Conservation (phyloP, 2,113 vertebrate species). For the Tricholaema leucomelas region DNA sequence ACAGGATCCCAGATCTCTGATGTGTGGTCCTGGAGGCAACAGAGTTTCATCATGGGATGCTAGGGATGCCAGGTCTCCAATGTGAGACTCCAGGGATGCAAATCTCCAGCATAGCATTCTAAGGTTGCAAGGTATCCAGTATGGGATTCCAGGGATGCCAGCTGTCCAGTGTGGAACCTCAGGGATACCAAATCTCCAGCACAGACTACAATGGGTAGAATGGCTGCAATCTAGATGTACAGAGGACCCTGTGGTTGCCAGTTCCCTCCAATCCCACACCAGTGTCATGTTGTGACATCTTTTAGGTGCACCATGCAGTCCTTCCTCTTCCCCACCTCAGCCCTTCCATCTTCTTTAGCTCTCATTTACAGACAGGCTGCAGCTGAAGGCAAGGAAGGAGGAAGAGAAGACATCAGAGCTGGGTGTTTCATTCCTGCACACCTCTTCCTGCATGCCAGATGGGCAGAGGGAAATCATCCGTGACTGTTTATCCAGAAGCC, state of each 20-base stretch:
- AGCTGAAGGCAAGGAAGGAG: conserved; percentile 46
- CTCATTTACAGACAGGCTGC: conserved; percentile 50
- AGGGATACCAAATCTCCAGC: not conserved
- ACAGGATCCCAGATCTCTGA: too few relatives aligned
- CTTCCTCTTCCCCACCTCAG: not conserved
- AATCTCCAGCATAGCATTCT: not conserved
- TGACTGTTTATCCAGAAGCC: conserved; percentile 72
- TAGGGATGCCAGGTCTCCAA: not conserved
- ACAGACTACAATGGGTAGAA: not conserved
- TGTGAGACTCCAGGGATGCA: not conserved
- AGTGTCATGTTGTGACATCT: fast-evolving
- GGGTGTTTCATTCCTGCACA: conserved; percentile 62
- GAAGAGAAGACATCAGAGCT: conserved; percentile 22
- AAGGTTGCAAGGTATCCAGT: fast-evolving
- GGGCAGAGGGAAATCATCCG: conserved; percentile 71
- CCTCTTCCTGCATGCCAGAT: conserved; percentile 71
- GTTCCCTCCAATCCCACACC: not conserved
- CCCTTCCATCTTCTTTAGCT: conserved; percentile 27
- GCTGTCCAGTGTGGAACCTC: not conserved
- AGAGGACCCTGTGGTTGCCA: fast-evolving
- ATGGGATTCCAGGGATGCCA: not conserved
- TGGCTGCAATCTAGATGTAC: fast-evolving
- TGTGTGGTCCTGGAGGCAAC: too few relatives aligned
- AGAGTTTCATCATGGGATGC: fast-evolving
- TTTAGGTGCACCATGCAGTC: not conserved